These are phyloP conservation scores for Drosophila trichaetosa DNA, from an alignment of 2,888 invertebrate species.

Conservation along the genomic window DNA sequence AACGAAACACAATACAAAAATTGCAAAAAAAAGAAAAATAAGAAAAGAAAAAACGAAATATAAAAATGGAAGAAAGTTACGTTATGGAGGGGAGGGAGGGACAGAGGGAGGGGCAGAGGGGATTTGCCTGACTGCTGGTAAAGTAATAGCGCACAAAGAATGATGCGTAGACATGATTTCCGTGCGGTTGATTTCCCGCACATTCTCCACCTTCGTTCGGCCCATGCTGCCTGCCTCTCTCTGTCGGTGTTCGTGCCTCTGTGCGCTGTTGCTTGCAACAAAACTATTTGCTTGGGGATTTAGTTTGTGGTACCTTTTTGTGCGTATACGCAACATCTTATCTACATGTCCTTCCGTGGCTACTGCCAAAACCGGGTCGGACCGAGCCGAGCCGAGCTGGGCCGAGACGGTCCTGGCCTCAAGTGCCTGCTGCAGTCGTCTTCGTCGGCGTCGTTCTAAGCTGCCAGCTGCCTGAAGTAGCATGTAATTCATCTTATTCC, in stretches of 20 bases:
- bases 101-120: not conserved
- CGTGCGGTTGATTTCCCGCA: constrained; percentile 78
- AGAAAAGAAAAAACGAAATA: constrained; percentile 13
- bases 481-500: constrained; percentile 83
- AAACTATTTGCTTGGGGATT: constrained; percentile 80
- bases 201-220: not conserved
- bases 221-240: too few species aligned
- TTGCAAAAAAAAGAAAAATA: constrained; percentile 24
- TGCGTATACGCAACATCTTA: constrained; percentile 66
- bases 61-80: constrained; percentile 28
- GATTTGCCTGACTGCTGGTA: constrained; percentile 17
- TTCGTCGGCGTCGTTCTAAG: constrained; percentile 37
- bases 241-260: not conserved
- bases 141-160: constrained; percentile 79
- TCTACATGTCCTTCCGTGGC: constrained; percentile 65
- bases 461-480: constrained; percentile 70
- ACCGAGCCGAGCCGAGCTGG: not conserved
- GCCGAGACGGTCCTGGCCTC: constrained; percentile 8
- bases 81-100: not conserved
- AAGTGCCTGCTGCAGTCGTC: constrained; percentile 47
- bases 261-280: constrained; percentile 39
- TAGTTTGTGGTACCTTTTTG: constrained; percentile 74
- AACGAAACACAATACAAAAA: constrained; percentile 61
- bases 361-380: constrained; percentile 4
- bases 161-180: constrained; percentile 83